These are phyloP conservation scores for Limosa lapponica DNA, from an alignment of 2,797 vertebrate genomes.

Conservation along the genomic window DNA sequence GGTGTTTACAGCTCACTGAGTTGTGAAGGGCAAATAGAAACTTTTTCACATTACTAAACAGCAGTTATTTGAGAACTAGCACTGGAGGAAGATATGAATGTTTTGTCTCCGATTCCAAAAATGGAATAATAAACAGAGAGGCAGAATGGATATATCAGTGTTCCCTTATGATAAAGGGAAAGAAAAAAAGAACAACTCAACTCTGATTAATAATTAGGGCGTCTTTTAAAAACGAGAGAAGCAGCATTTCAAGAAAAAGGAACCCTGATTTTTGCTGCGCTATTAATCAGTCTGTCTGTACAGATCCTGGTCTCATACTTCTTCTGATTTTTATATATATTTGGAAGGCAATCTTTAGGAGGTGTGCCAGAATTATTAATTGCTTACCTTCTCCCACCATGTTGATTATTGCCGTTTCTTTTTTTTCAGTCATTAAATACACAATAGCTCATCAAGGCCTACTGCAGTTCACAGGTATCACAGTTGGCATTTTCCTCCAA, in stretches of 20 bases:
- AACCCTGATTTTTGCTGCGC: not conserved
- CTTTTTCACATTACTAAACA: not conserved
- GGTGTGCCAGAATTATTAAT: not conserved
- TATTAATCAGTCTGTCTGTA: not conserved
- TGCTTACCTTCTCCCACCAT: not conserved
- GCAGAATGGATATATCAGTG: not conserved
- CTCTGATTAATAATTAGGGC: not conserved
- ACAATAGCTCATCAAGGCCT: not conserved
- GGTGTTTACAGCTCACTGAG: conserved; percentile 45
- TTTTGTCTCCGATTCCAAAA: not conserved
- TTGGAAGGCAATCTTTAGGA: not conserved
- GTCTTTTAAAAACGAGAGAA: not conserved
- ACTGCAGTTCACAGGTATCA: not conserved
- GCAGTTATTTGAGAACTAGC: not conserved
- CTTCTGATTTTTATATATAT: not conserved
- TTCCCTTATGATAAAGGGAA: not conserved
- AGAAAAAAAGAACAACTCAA: not conserved
- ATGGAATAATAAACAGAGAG: not conserved
- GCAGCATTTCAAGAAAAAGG: not conserved
- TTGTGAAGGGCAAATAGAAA: conserved; percentile 58
- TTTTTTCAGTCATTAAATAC: not conserved
- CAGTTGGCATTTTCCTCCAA: not conserved
- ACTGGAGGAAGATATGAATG: not conserved
- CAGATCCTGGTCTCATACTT: not conserved
- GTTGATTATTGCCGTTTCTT: not conserved